Conservation (phyloP, 2,888 invertebrate genomes). For the Plemyria rubiginata region DNA sequence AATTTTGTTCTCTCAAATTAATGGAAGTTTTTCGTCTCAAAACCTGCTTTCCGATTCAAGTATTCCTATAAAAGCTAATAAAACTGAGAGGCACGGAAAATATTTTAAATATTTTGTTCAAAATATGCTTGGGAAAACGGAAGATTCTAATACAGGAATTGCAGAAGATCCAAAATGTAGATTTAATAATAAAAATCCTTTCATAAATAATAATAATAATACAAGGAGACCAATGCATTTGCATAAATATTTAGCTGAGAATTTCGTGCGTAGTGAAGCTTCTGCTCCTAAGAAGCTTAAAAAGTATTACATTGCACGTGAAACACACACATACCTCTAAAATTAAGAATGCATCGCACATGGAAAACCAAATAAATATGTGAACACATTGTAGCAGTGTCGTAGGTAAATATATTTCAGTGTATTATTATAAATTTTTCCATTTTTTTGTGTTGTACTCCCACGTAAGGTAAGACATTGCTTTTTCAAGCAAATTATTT, state of each 20-base stretch:
- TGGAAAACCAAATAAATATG: background rate
- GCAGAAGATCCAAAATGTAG: background rate
- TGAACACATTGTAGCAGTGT: background rate
- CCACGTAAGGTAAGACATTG: constrained; percentile 54
- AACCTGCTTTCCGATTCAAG: constrained; percentile 19
- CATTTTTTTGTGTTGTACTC: constrained; percentile 65
- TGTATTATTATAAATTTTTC: constrained; percentile 5
- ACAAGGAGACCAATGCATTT: constrained; percentile 5
- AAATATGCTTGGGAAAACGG: constrained; percentile 8
- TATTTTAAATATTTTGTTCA: constrained; percentile 20
- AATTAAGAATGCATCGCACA: background rate
- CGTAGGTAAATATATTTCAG: constrained; percentile 16
- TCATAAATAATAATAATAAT: background rate
- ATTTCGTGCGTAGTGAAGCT: background rate
- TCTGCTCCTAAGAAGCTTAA: background rate
- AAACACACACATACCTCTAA: background rate
- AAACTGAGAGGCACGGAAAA: constrained; percentile 6
- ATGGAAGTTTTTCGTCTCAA: constrained; percentile 10
- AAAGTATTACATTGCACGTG: constrained; percentile 9
- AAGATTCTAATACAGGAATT: constrained; percentile 4
- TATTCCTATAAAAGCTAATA: constrained; percentile 1
- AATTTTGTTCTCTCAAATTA: constrained; percentile 5
- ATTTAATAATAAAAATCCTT: background rate
- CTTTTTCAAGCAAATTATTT: constrained; percentile 12
- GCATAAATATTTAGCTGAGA: constrained; percentile 15